Base-by-base conservation (phyloP, 2,888 invertebrate genomes). In the Lucinisca nassula region DNA sequence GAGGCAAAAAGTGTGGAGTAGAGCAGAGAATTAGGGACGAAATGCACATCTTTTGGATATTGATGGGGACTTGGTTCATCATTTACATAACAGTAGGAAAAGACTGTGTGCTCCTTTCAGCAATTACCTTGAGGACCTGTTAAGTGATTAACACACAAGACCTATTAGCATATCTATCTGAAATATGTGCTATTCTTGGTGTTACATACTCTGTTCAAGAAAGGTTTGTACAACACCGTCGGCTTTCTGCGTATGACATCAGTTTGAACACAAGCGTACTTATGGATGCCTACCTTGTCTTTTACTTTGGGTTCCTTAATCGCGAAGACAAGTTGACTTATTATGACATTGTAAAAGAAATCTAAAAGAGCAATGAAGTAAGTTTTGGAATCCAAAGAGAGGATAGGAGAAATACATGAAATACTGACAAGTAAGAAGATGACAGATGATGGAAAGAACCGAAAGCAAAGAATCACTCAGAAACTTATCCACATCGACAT, bases 31-130 rank as follows among this genome's bases (percentile, higher is more conserved):
- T 92, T 1, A 51, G 90, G 45, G 24, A n/a, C 10, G 40, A 80
- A n/a, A 78, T 79, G 37, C 83, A 12, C 93, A 93, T 72, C 73
- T 93, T 0, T 70, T 92, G 24, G 91, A 92, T 80, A 87, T 93
- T n/a, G 92, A 93, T 79, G 92, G 92, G 12, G 92, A 93, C 79
- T 73, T 84, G 0, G 87, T 89, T 17, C 92, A 92, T 73, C 92
- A 93, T 73, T 78, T 83, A 0, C 92, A 93, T 37, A 93, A 91
- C 79, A 90, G 90, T 24, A 81, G 91, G 1, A 92, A 92, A 58
- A 27, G 67, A n/a, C 92, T 92, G 73, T 86, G 90, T 35, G 45
- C 80, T 12, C 90, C 85, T 0, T 93, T 93, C 58, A n/a, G n/a
- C n/a, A 61, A 79, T 0, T 32, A 85, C 12, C 30, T 91, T 12